Percentiles rank a stretch among this genome's conserved stretches.
Evolutionary conservation across 2,797 vertebrate genomes (phyloP).

Genomic region (Carcharodon carcharias): DNA sequence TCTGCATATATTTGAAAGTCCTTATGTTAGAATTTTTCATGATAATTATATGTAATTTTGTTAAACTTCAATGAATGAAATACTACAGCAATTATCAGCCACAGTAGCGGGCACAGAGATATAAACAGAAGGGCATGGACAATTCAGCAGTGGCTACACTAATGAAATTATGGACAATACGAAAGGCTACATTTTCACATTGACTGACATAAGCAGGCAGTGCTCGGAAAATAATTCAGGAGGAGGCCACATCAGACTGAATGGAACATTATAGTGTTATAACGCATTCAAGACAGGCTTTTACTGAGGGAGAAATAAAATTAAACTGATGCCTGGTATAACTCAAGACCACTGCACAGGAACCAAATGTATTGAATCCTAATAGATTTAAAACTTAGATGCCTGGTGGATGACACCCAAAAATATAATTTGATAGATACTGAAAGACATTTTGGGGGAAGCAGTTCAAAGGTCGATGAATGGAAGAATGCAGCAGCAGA

Average conservation of each 20-base stretch:
- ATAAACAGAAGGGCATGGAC: not conserved
- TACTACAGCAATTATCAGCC: not conserved
- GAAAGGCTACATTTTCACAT: not conserved
- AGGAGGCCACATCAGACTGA: not conserved
- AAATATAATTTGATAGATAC: not conserved
- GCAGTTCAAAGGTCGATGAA: not conserved
- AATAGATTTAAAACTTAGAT: not conserved
- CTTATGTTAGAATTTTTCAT: not conserved
- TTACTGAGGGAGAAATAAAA: constrained; percentile 1
- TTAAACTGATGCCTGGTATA: not conserved
- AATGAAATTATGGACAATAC: not conserved
- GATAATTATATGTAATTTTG: not conserved
- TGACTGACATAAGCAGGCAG: not conserved
- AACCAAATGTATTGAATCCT: not conserved
- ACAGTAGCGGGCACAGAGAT: not conserved
- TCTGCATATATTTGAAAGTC: not conserved
- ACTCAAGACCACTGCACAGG: not conserved
- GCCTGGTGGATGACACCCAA: too few species aligned
- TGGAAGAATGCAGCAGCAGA: not conserved
- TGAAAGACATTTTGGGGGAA: not conserved
- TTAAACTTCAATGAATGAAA: not conserved
- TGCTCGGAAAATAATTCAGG: not conserved
- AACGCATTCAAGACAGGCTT: not conserved
- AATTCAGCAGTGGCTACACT: not conserved
- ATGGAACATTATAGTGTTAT: not conserved